Evolutionary conservation across 2,797 vertebrate genomes (phyloP).

Genomic region (Choloepus didactylus): DNA sequence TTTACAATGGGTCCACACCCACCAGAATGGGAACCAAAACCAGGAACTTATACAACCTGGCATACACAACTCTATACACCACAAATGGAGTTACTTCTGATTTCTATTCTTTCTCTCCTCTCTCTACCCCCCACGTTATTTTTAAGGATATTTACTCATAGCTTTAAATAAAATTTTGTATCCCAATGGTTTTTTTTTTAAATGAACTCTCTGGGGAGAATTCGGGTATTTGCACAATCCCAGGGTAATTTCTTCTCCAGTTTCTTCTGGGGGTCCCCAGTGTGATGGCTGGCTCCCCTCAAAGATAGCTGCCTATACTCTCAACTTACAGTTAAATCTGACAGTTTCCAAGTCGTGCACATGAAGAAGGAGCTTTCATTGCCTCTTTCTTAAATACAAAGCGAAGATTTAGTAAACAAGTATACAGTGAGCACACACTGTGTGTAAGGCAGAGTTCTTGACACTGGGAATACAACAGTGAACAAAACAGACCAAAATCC

Average conservation of each 20-base stretch:
- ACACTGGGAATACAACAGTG: not conserved
- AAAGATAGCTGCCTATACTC: not conserved
- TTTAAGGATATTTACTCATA: conserved; percentile 25
- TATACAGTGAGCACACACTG: not conserved
- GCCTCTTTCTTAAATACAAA: conserved; percentile 14
- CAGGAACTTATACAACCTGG: too few species aligned
- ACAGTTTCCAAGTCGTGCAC: not conserved
- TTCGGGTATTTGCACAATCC: not conserved
- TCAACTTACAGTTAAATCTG: not conserved
- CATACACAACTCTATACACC: too few species aligned
- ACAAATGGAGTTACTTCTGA: not conserved
- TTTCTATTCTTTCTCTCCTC: not conserved
- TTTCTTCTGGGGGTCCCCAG: not conserved
- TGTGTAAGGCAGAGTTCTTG: not conserved
- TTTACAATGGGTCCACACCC: too few species aligned
- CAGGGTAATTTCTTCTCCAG: not conserved
- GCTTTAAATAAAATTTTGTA: not conserved
- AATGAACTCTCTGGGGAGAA: not conserved
- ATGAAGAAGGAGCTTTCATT: not conserved
- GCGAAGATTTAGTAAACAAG: not conserved
- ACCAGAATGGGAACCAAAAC: too few species aligned
- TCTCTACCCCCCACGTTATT: not conserved
- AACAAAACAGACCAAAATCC: not conserved
- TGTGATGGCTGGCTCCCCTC: not conserved
- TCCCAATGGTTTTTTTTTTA: not conserved